Conservation (phyloP, 1,140 invertebrate genomes). For the Asbolus verrucosus region DNA sequence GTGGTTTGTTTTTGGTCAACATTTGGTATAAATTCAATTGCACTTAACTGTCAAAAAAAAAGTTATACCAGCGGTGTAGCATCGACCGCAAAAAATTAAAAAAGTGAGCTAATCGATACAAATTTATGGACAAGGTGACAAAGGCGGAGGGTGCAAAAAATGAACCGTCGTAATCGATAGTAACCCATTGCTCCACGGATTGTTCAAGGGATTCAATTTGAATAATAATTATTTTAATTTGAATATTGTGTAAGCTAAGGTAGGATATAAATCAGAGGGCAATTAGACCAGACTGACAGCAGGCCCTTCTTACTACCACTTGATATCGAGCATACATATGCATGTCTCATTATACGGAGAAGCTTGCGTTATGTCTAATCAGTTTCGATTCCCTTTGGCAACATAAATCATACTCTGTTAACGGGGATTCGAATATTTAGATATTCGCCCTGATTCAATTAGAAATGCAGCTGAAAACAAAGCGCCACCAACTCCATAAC, state of each 20-base stretch:
- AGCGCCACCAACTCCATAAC: too few species aligned
- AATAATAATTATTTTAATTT: slow-evolving; percentile 52
- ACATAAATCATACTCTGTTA: slow-evolving; percentile 51
- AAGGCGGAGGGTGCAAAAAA: neutral
- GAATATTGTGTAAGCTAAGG: slow-evolving; percentile 48
- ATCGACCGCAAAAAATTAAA: too few species aligned
- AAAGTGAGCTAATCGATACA: too few species aligned
- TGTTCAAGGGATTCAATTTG: slow-evolving; percentile 47
- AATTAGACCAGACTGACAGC: slow-evolving; percentile 50
- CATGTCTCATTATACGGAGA: slow-evolving; percentile 53
- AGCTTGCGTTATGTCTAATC: slow-evolving; percentile 52
- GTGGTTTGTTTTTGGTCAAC: too few species aligned
- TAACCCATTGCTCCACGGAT: slow-evolving; percentile 9
- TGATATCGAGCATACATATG: slow-evolving; percentile 50
- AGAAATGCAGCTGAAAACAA: neutral
- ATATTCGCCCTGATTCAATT: slow-evolving; percentile 32
- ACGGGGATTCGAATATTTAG: slow-evolving; percentile 45
- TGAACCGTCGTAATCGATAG: neutral
- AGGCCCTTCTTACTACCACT: slow-evolving; percentile 47
- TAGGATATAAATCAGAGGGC: slow-evolving; percentile 50
- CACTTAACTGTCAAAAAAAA: too few species aligned
- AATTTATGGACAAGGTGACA: too few species aligned
- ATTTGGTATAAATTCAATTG: too few species aligned
- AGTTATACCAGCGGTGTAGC: too few species aligned
- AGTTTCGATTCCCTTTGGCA: slow-evolving; percentile 49